Percentiles rank a stretch among this genome's conserved stretches.
These are phyloP conservation scores for Smittia sp. DNA, from an alignment of 2,888 invertebrate genomes.

Conservation along the genomic window DNA sequence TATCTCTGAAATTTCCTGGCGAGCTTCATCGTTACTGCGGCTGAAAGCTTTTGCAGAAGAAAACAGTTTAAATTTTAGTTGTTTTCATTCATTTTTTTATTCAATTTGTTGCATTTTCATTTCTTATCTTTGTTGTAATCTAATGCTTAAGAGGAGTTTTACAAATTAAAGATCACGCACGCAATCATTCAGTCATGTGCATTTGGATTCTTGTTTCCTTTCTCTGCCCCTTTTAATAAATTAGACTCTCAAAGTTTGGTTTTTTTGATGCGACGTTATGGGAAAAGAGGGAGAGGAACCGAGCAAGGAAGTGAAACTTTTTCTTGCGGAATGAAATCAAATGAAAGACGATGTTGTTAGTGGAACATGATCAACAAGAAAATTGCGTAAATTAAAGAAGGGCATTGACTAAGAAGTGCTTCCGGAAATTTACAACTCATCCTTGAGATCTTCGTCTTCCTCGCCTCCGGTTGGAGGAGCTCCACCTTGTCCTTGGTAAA, in stretches of 20 bases:
- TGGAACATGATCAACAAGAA: neutral
- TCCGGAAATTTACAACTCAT: constrained; percentile 66
- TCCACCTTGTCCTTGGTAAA: constrained; percentile 85
- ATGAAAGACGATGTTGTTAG: neutral
- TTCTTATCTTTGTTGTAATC: constrained; percentile 28
- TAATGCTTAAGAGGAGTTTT: constrained; percentile 18
- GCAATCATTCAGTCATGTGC: constrained; percentile 40
- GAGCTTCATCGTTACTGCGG: no score
- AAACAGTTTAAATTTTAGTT: no score
- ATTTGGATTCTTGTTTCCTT: constrained; percentile 1
- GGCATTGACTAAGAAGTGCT: neutral
- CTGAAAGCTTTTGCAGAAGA: no score
- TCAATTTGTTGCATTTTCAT: constrained; percentile 36
- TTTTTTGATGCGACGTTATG: constrained; percentile 11
- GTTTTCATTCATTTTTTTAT: constrained; percentile 20
- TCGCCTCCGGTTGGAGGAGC: constrained; percentile 70
- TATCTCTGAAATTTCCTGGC: no score
- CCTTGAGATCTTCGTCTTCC: constrained; percentile 75
- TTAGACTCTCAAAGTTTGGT: neutral
- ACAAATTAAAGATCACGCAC: constrained; percentile 38
- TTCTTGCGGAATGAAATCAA: constrained; percentile 24
- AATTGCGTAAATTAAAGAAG: neutral
- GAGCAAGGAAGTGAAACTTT: neutral
- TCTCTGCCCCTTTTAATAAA: constrained; percentile 19
- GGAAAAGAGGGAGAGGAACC: neutral